Evolutionary conservation across 2,888 invertebrate species (phyloP).

Genomic region (Cecidostiba fungosa): DNA sequence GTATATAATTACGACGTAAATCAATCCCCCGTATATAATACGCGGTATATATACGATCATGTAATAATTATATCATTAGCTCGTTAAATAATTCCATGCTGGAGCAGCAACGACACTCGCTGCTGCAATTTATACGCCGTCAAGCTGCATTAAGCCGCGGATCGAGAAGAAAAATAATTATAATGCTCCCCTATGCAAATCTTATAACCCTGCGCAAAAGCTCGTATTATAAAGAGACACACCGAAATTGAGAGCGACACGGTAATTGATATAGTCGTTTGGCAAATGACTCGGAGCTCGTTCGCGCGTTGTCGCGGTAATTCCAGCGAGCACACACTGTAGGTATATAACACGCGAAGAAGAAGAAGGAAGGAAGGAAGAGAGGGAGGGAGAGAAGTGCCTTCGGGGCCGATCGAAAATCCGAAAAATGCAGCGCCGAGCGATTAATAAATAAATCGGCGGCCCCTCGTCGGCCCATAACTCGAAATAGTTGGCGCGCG

Average conservation of each 20-base stretch:
- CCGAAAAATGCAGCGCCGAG: slow-evolving; percentile 51
- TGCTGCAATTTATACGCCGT: slow-evolving; percentile 16
- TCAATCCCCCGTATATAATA: neutral
- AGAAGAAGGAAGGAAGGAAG: neutral
- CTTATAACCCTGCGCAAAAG: neutral
- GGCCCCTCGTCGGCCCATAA: slow-evolving; percentile 69
- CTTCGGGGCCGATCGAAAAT: slow-evolving; percentile 31
- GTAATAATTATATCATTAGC: slow-evolving; percentile 38
- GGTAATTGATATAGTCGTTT: slow-evolving; percentile 50
- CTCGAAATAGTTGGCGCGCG: slow-evolving; percentile 72
- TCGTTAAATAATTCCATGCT: slow-evolving; percentile 18
- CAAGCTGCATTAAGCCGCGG: neutral
- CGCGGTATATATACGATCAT: neutral
- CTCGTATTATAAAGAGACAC: neutral
- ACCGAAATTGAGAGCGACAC: slow-evolving; percentile 29
- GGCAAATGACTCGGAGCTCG: slow-evolving; percentile 47
- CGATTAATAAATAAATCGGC: slow-evolving; percentile 73
- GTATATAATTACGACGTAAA: neutral
- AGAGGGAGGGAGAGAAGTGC: neutral
- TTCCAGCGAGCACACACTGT: neutral
- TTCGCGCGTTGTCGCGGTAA: slow-evolving; percentile 31
- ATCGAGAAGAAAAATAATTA: neutral
- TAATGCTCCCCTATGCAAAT: slow-evolving; percentile 26
- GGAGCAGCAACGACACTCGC: neutral
- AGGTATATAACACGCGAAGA: neutral